A percentile compares a stretch with the other conserved stretches of the same genome.
Evolutionary conservation across 1,140 invertebrate species (phyloP).

Genomic region (Chironomus striatipennis): DNA sequence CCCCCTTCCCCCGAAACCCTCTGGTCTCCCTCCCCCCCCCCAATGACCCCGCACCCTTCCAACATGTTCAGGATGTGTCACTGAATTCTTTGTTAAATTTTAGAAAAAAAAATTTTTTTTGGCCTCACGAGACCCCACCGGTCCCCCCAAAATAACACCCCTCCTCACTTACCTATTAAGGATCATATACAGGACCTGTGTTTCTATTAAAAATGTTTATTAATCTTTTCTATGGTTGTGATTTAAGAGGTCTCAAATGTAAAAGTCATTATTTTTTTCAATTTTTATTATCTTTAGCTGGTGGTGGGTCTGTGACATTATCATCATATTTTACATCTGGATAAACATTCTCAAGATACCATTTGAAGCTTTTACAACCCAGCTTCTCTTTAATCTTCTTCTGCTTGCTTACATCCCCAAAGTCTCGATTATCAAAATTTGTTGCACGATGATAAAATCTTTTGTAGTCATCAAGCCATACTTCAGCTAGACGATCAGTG

Average conservation of each 20-base stretch:
- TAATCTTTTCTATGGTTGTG: neutral
- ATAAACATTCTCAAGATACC: conserved; percentile 46
- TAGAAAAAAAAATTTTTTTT: no score
- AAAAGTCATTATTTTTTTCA: neutral
- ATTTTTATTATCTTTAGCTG: neutral
- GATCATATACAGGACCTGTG: no score
- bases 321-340: neutral
- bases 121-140: no score
- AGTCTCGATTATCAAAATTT: conserved; percentile 58
- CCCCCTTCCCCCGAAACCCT: no score
- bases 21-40: no score
- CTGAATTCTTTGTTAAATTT: no score
- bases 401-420: conserved; percentile 73
- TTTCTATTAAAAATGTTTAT: no score
- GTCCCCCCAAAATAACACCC: no score
- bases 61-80: no score
- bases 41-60: no score
- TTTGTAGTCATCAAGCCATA: conserved; percentile 95
- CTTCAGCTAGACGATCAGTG: conserved; percentile 64
- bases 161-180: no score
- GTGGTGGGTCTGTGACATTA: neutral
- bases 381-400: conserved; percentile 58
- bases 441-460: conserved; percentile 64
- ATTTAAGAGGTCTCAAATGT: neutral
- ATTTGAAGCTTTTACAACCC: conserved; percentile 80